Evolutionary conservation across 2,797 vertebrate species (phyloP).

Genomic region (Sphenopsis melanotis): DNA sequence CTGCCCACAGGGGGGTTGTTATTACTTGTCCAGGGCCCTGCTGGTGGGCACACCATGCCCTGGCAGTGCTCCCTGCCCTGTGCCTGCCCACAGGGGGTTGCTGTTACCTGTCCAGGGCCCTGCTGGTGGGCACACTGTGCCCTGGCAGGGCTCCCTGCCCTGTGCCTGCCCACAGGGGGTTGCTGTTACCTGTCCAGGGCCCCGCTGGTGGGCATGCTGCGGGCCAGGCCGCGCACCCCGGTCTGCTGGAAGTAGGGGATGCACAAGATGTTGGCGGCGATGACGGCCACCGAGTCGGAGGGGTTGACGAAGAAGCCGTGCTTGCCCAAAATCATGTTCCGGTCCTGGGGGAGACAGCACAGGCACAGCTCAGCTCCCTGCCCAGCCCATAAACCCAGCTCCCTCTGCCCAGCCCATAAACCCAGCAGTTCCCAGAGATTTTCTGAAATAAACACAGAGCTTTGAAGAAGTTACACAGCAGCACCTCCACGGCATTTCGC

Average conservation of each 20-base stretch:
- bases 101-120: too few relatives aligned
- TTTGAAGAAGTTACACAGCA: background rate
- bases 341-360: slow-evolving; percentile 79
- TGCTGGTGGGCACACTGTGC: too few relatives aligned
- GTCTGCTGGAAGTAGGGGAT: slow-evolving; percentile 97
- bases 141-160: too few relatives aligned
- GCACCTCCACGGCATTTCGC: background rate
- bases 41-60: too few relatives aligned
- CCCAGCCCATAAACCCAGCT: background rate
- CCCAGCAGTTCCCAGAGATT: background rate
- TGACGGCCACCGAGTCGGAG: slow-evolving; percentile 94
- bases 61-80: too few relatives aligned
- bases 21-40: too few relatives aligned
- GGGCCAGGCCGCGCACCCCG: slow-evolving; percentile 91
- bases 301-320: slow-evolving; percentile 97
- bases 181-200: slow-evolving; percentile 84
- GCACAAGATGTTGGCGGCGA: slow-evolving; percentile 91
- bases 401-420: background rate
- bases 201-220: slow-evolving; percentile 98
- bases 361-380: background rate
- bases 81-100: too few relatives aligned
- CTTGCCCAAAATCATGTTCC: slow-evolving; percentile 98
- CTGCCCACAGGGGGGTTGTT: too few relatives aligned
- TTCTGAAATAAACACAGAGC: background rate
- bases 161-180: too few relatives aligned